Conservation (phyloP, 2,113 vertebrate genomes). For the Neolamprologus caudopunctatus region DNA sequence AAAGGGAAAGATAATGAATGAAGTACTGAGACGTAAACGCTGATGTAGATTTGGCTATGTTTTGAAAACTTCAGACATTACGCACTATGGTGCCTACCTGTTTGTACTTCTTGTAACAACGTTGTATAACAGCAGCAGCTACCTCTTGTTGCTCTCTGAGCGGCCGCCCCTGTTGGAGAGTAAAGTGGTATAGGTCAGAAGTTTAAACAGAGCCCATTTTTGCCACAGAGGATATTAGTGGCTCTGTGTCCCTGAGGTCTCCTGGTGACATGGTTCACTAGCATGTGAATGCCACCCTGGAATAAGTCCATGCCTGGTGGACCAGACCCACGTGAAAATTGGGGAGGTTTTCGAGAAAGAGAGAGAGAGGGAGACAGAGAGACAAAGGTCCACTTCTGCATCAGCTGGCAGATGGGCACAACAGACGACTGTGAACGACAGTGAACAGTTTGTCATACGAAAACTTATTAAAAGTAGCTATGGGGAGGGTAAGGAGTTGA, state of each 20-base stretch:
- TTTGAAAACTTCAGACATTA: not conserved
- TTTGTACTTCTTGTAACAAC: conserved; percentile 98
- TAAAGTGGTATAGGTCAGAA: conserved; percentile 53
- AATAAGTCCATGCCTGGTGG: not conserved
- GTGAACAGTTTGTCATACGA: conserved; percentile 52
- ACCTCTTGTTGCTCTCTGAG: conserved; percentile 96
- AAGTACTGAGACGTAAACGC: not conserved
- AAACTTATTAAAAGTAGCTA: conserved; percentile 51
- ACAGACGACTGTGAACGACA: conserved; percentile 57
- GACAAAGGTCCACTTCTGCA: conserved; percentile 23
- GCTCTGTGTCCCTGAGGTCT: conserved; percentile 27
- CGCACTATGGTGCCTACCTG: conserved; percentile 76
- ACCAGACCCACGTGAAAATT: not conserved
- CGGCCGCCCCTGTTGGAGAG: conserved; percentile 82
- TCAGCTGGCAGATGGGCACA: conserved; percentile 48
- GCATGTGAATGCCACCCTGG: conserved; percentile 17
- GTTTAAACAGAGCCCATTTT: conserved; percentile 26
- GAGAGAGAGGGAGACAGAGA: not conserved
- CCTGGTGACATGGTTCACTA: not conserved
- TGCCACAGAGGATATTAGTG: conserved; percentile 28
- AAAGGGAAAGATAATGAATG: conserved; percentile 31
- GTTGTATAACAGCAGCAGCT: conserved; percentile 94
- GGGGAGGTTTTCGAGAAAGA: not conserved
- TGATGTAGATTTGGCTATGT: not conserved
- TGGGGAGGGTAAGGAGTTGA: conserved; percentile 3